Base-by-base conservation (phyloP, 2,797 vertebrate species). In the Rhinatrema bivittatum region DNA sequence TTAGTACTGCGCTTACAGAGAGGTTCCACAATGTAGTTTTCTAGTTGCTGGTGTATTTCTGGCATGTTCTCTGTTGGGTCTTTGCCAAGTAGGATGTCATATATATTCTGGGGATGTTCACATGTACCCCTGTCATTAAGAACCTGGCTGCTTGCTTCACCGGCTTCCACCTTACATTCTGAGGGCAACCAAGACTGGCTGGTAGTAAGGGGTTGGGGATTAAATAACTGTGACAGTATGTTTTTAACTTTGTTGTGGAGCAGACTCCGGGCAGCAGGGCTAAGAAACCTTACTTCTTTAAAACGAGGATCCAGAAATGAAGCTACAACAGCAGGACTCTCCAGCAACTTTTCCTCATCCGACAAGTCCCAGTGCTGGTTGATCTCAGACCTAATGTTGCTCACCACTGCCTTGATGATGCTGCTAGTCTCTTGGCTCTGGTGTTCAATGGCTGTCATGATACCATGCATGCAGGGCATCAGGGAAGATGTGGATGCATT, bases 301-400 rank as follows among this genome's bases (percentile, higher is more conserved):
- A 80, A 81, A 4, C 80, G 70, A 0, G 80, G 80, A 27, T 83
- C 80, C 24, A 83, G n/a, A 16, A 83, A 83, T 0, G 80, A 76
- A 1, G 76, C 77, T 2, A 79, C 31, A 1, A 74, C 66, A 0
- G 70, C 51, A 1, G 77, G 58, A n/a, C 46, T 75, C 15, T 60
- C 65, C 16, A 79, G 42, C 21, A 65, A 38, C 3, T 51, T 41
- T 19, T 65, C 71, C 1, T 75, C 69, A 1, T 79, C 67, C 13
- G 34, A 12, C 19, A 58, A 7, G 3, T 33, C 50, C 80, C 78
- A 80, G 16, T 63, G 65, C 13, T 25, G 59, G 25, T 54, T 62
- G 32, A 83, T 62, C 40, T 73, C 73, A 0, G 36, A 3, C 6
- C 59, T 32, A 23, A 81, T 66, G 10, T 58, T 62, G 31, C 43